Evolutionary conservation across 2,797 vertebrate genomes (phyloP).

Genomic region (Tympanoctomys barrerae): DNA sequence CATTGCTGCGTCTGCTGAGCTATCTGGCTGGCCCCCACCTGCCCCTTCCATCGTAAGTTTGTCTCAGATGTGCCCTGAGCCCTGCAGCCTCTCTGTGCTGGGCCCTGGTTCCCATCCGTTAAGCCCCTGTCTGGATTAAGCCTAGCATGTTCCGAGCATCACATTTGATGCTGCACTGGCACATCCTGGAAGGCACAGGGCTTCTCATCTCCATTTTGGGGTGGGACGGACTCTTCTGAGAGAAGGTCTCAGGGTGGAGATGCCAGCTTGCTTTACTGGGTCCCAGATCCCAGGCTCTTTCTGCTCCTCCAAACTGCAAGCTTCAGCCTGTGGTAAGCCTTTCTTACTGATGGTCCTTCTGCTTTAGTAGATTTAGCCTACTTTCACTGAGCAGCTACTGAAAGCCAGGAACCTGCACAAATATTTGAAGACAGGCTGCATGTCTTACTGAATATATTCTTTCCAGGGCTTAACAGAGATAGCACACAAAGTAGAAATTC

Average conservation of each 20-base stretch:
- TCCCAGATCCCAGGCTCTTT: neutral
- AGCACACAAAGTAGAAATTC: neutral
- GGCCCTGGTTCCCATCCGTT: neutral
- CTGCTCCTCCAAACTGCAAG: neutral
- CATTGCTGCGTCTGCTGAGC: too few relatives aligned
- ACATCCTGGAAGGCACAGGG: neutral
- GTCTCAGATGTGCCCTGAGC: neutral
- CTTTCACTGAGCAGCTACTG: neutral
- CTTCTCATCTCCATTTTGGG: neutral
- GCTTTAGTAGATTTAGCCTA: neutral
- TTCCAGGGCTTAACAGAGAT: constrained; percentile 16
- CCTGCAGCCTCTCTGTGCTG: neutral
- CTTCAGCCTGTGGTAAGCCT: neutral
- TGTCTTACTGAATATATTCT: neutral
- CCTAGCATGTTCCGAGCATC: neutral
- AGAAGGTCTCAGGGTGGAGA: neutral
- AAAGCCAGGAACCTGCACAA: neutral
- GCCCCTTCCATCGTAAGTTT: neutral
- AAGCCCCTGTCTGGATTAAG: neutral
- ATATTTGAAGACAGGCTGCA: neutral
- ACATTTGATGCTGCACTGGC: neutral
- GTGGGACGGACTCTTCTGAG: neutral
- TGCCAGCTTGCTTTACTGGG: neutral
- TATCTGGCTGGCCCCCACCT: too few relatives aligned
- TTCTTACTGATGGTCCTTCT: neutral